These are phyloP conservation scores for Schlechtendalia chinensis DNA, from an alignment of 1,140 invertebrate species.

Conservation along the genomic window DNA sequence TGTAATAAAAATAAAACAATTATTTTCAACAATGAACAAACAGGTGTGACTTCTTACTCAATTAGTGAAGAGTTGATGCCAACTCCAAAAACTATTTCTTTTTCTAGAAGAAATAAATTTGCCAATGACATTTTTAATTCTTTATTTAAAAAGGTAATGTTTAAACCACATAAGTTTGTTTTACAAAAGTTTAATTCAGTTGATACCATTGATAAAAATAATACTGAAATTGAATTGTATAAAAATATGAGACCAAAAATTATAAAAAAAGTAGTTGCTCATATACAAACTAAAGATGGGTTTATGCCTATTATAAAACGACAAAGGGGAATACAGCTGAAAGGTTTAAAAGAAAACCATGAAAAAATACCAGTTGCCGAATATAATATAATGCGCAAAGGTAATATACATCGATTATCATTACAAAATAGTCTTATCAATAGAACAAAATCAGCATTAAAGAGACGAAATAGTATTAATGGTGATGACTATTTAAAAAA, in stretches of 20 bases:
- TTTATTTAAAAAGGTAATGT: constrained; percentile 1
- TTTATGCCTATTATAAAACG: background rate
- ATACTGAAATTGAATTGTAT: constrained; percentile 33
- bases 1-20: constrained; percentile 31
- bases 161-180: constrained; percentile 5
- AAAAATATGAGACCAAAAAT: constrained; percentile 31
- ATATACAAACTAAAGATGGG: constrained; percentile 8
- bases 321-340: background rate
- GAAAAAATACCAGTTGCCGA: constrained; percentile 34
- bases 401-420: constrained; percentile 22
- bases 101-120: constrained; percentile 27
- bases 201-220: background rate
- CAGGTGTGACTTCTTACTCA: background rate
- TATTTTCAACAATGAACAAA: constrained; percentile 24
- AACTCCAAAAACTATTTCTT: background rate
- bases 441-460: constrained; percentile 37
- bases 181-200: background rate
- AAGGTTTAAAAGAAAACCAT: constrained; percentile 5
- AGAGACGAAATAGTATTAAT: constrained; percentile 15
- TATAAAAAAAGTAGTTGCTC: constrained; percentile 14
- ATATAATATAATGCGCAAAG: constrained; percentile 24
- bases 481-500: constrained; percentile 6
- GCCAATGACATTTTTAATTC: constrained; percentile 25
- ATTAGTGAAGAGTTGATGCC: constrained; percentile 5
- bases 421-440: constrained; percentile 24